Evolutionary conservation across 2,888 invertebrate species (phyloP).

Genomic region (Rhagonycha fulva): DNA sequence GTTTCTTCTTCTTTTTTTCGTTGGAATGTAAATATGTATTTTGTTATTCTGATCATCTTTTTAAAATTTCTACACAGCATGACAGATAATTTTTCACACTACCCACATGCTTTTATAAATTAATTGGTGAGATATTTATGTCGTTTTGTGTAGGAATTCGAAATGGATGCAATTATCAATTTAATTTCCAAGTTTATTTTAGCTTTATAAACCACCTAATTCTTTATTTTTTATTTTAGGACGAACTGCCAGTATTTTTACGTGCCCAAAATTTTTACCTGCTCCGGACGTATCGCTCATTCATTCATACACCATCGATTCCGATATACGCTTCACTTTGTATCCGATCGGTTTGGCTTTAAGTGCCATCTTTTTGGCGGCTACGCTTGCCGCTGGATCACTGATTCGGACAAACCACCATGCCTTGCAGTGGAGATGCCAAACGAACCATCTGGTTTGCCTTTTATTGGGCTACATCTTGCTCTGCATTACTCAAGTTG

Average conservation of each 20-base stretch:
- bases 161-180: background rate
- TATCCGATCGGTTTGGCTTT: slow-evolving; percentile 80
- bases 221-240: slow-evolving; percentile 38
- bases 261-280: slow-evolving; percentile 64
- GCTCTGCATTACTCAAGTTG: slow-evolving; percentile 77
- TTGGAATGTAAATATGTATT: background rate
- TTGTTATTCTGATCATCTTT: background rate
- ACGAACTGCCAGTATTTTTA: slow-evolving; percentile 61
- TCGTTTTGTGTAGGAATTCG: background rate
- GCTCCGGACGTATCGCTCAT: slow-evolving; percentile 34
- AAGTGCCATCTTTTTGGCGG: slow-evolving; percentile 80
- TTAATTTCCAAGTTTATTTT: background rate
- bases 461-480: slow-evolving; percentile 80
- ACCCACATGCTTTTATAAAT: background rate
- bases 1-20: background rate
- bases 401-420: slow-evolving; percentile 83
- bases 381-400: slow-evolving; percentile 79
- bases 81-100: background rate
- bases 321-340: slow-evolving; percentile 67
- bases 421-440: slow-evolving; percentile 87
- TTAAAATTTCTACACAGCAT: background rate
- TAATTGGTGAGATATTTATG: background rate
- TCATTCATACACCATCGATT: slow-evolving; percentile 26
- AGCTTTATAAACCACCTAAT: background rate
- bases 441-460: slow-evolving; percentile 84